Conservation (phyloP, 2,797 vertebrate genomes). For the Thaleichthys pacificus region DNA sequence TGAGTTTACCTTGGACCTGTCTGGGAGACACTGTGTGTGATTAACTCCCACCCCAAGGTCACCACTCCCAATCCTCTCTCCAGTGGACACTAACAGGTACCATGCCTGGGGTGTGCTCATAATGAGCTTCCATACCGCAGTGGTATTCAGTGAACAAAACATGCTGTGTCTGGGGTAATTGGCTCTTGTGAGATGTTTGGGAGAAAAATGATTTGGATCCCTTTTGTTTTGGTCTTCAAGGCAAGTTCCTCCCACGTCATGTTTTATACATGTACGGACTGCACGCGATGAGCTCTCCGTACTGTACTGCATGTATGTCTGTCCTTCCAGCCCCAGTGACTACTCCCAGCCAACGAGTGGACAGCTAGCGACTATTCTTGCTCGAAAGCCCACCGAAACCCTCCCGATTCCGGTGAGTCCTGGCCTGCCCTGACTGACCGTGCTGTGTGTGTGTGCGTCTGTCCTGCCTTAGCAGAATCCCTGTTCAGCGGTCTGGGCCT, state of each 20-base stretch:
- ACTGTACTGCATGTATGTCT: background rate
- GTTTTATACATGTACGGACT: no score
- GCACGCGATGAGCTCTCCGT: background rate
- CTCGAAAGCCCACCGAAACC: background rate
- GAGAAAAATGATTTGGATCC: background rate
- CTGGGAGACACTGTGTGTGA: background rate
- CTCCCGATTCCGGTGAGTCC: background rate
- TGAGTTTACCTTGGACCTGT: no score
- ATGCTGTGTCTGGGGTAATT: background rate
- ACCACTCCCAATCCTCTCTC: background rate
- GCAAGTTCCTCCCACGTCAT: no score
- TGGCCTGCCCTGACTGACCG: background rate
- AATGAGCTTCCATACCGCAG: background rate
- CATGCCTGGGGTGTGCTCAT: background rate
- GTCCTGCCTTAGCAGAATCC: conserved; percentile 85
- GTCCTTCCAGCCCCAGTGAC: no score
- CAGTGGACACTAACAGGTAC: background rate
- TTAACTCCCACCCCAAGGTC: background rate
- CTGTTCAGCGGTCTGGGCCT: conserved; percentile 95
- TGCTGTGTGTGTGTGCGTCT: background rate
- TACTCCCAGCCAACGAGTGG: no score
- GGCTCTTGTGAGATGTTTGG: no score
- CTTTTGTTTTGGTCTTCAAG: background rate
- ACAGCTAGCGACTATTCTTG: no score
- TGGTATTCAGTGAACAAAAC: background rate